phyloP scores from a whole-genome alignment of 2,113 vertebrate species.

The Lampris incognitus region DNA sequence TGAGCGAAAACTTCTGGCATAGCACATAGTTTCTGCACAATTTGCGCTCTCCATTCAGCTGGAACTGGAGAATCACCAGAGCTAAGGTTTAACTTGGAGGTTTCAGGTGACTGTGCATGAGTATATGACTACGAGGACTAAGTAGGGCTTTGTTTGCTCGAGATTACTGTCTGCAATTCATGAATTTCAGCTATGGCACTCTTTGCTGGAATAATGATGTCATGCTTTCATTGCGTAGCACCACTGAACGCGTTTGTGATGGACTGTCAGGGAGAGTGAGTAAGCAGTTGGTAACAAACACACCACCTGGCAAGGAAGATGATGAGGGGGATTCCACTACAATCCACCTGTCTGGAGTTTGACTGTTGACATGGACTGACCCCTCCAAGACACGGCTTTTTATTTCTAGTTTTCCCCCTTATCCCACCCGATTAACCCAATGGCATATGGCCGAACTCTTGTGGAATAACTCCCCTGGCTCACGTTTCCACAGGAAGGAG shows the following conservation, averaged over 20 bases:
- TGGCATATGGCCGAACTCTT: no score
- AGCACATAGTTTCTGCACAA: background rate
- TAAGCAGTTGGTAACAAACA: background rate
- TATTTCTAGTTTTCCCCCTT: no score
- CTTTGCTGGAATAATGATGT: background rate
- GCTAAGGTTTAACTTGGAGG: background rate
- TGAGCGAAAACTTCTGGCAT: background rate
- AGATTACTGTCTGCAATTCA: background rate
- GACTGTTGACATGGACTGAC: no score
- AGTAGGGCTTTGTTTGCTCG: background rate
- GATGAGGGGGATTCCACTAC: background rate
- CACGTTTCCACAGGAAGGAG: no score
- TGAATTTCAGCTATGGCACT: background rate
- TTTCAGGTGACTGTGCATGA: background rate
- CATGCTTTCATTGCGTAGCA: no score
- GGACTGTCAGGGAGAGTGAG: background rate
- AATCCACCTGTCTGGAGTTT: no score
- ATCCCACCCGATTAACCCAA: no score
- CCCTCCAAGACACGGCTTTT: no score
- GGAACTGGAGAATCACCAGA: background rate
- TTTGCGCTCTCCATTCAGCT: background rate
- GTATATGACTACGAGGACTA: background rate
- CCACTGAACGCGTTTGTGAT: no score
- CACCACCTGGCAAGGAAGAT: background rate
- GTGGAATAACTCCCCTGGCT: no score